phyloP scores from a whole-genome alignment of 2,888 invertebrate species.

The Nipponacmea schrenckii region DNA sequence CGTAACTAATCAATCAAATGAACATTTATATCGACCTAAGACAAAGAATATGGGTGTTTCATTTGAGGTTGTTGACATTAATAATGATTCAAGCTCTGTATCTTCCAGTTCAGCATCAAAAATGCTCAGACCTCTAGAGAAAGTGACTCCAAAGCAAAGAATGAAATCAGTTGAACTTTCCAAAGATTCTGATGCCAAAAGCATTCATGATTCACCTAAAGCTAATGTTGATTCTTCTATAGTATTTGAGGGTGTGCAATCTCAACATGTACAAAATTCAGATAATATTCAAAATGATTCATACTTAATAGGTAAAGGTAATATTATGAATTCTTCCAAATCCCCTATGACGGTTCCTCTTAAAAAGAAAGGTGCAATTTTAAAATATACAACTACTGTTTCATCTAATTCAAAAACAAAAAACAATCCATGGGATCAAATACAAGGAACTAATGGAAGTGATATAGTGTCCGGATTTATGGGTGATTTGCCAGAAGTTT shows the following conservation, averaged over 20 bases:
- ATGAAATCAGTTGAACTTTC: neutral
- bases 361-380: constrained; percentile 1
- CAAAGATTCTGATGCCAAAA: neutral
- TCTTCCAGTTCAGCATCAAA: constrained; percentile 7
- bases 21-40: neutral
- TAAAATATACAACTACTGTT: neutral
- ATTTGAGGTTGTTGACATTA: neutral
- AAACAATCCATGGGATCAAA: neutral
- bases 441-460: neutral
- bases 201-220: neutral
- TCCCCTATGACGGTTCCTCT: neutral
- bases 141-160: constrained; percentile 24
- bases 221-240: neutral
- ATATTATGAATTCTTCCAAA: neutral
- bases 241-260: neutral
- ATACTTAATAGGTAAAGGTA: neutral
- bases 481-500: neutral
- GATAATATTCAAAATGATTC: neutral
- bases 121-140: constrained; percentile 22
- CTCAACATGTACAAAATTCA: neutral
- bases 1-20: neutral
- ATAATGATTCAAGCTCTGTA: neutral
- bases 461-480: neutral
- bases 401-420: neutral
- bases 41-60: neutral